phyloP scores from a whole-genome alignment of 2,113 vertebrate genomes.

The Calidris pygmaea region DNA sequence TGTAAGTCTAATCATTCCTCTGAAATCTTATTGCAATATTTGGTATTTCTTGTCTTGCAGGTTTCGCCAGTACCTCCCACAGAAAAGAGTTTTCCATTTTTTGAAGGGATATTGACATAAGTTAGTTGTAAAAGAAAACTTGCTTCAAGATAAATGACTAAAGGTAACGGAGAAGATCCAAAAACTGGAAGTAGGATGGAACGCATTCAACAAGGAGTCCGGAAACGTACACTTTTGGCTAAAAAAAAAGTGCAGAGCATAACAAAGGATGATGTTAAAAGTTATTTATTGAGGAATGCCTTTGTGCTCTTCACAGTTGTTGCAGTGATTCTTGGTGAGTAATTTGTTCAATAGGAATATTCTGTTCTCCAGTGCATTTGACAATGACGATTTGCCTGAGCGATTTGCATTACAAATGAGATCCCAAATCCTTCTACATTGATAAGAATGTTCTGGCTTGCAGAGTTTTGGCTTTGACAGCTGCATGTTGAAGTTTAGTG shows the following conservation, averaged over 20 bases:
- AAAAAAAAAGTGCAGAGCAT: constrained; percentile 89
- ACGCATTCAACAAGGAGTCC: constrained; percentile 84
- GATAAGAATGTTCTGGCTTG: constrained; percentile 32
- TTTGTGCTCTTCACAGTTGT: constrained; percentile 93
- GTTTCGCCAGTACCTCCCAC: constrained; percentile 4
- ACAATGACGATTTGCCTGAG: constrained; percentile 38
- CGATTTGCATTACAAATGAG: constrained; percentile 42
- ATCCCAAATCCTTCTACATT: constrained; percentile 26
- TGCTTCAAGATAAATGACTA: constrained; percentile 79
- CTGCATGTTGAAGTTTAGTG: neutral
- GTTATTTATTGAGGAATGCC: constrained; percentile 87
- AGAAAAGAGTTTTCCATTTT: neutral
- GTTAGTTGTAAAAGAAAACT: neutral
- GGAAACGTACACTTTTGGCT: constrained; percentile 81
- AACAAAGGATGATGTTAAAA: constrained; percentile 83
- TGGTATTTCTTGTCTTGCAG: constrained; percentile 48
- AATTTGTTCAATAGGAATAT: constrained; percentile 36
- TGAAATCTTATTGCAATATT: neutral
- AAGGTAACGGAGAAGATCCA: constrained; percentile 85
- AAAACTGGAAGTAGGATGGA: constrained; percentile 79
- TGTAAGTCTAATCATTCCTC: neutral
- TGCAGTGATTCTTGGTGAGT: constrained; percentile 93
- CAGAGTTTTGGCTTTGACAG: neutral
- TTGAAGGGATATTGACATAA: constrained; percentile 43
- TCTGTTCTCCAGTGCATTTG: constrained; percentile 49